These are phyloP conservation scores for Myotis lucifugus DNA, from an alignment of 2,113 vertebrate species.

Conservation along the genomic window DNA sequence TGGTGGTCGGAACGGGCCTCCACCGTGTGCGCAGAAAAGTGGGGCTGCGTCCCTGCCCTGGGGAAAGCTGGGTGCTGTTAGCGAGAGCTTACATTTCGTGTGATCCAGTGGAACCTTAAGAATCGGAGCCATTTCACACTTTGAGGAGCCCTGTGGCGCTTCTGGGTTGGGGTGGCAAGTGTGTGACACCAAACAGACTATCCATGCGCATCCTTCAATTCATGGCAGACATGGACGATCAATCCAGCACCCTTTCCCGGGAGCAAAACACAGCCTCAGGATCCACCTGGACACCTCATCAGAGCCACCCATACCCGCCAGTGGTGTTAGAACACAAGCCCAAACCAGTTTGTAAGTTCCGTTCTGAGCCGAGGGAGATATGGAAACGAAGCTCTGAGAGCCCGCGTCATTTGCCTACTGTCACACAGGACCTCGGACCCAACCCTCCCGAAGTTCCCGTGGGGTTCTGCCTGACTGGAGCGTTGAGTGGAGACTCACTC, in stretches of 20 bases:
- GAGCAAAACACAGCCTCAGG: background rate
- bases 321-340: background rate
- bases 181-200: background rate
- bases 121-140: background rate
- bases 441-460: background rate
- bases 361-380: background rate
- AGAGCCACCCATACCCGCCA: background rate
- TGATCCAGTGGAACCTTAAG: background rate
- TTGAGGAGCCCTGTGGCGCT: background rate
- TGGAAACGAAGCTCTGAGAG: background rate
- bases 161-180: background rate
- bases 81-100: background rate
- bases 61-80: background rate
- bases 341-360: fast-evolving
- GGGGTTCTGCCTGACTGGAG: background rate
- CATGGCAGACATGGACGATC: background rate
- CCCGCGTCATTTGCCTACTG: background rate
- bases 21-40: fast-evolving
- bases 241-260: background rate
- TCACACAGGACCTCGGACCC: background rate
- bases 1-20: background rate
- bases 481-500: background rate
- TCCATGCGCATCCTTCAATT: background rate
- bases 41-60: background rate
- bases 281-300: background rate